phyloP scores from a whole-genome alignment of 2,797 vertebrate species.

The Telmatherina bonti region DNA sequence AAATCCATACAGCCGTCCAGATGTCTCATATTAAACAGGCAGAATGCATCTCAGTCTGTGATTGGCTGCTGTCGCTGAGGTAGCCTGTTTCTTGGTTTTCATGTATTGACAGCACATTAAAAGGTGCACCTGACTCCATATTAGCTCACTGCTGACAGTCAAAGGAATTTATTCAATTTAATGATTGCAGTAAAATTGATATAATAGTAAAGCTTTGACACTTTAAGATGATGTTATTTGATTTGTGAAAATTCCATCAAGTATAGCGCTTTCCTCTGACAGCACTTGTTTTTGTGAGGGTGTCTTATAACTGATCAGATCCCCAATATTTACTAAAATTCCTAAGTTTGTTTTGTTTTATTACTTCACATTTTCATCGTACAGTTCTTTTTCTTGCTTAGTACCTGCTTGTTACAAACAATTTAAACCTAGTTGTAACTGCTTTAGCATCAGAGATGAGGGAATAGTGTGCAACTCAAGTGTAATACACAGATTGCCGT shows the following conservation, averaged over 20 bases:
- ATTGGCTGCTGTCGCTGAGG: conserved; percentile 40
- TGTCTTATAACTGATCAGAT: conserved; percentile 48
- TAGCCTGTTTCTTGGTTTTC: conserved; percentile 15
- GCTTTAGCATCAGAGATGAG: conserved; percentile 1
- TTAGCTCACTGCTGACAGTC: not conserved
- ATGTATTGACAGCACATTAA: conserved; percentile 12
- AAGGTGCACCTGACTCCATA: conserved; percentile 20
- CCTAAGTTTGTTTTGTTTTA: conserved; percentile 31
- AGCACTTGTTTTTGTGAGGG: conserved; percentile 40
- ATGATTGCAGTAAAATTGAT: conserved; percentile 21
- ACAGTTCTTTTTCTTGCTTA: conserved; percentile 22
- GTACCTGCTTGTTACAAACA: conserved; percentile 36
- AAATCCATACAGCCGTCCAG: conserved; percentile 66
- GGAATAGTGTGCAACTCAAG: fast-evolving
- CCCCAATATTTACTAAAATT: conserved; percentile 35
- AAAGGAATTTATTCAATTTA: conserved; percentile 14
- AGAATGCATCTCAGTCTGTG: conserved; percentile 41
- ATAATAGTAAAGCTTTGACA: conserved; percentile 27
- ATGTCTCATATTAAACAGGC: conserved; percentile 58
- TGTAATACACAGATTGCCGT: not conserved
- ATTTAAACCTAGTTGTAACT: not conserved
- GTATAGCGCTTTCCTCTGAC: conserved; percentile 36
- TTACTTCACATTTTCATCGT: conserved; percentile 45
- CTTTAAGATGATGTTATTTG: conserved; percentile 45
- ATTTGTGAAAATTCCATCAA: conserved; percentile 54